Base-by-base conservation (phyloP, 2,888 invertebrate genomes). In the Lasioglossum morio region DNA sequence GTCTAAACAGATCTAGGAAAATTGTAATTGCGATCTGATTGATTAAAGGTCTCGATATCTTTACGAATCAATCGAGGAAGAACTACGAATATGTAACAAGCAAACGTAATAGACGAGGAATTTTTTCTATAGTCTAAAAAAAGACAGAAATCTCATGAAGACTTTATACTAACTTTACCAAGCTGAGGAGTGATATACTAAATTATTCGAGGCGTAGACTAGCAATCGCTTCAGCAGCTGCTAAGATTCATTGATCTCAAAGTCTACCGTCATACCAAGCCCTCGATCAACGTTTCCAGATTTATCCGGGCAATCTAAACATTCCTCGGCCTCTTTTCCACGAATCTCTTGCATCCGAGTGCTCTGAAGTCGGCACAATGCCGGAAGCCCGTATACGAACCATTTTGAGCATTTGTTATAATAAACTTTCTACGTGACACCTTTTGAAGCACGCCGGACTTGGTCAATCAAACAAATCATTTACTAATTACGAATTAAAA, bases 381-480 rank as follows among this genome's bases (percentile, higher is more conserved):
- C 12, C 43, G 43, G 27, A 27, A 34, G 30, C 19, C 73, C 76
- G 79, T 76, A 69, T 79, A 85, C 53, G 23, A 53, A 53, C 53
- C 23, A 23, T 53, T 53, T 53, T 23, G 23, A 53, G 23, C 8
- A 53, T 53, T 53, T 53, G 8, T 53, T 23, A 53, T 23, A 23
- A 53, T 23, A 8, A 53, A 23, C 23, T 53, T 23, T 23, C 8
- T 23, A 2, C 8, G 8, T 0, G 8, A 2, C 19, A 23, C 8
- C 19, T 2, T 53, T 48, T 19, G 1, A 57, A n/a, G 10, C n/a
- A n/a, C 57, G 12, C 48, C 19, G 48, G 7, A 48, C 7, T 19
- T 19, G 16, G 0, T 48, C 19, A 48, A 48, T 48, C 48, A 48
- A 48, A 48, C 46, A 0, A 4, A 46, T 46, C 43, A 4, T 0